These are phyloP conservation scores for Nemotelus pantherinus DNA, from an alignment of 2,888 invertebrate species.

Conservation along the genomic window DNA sequence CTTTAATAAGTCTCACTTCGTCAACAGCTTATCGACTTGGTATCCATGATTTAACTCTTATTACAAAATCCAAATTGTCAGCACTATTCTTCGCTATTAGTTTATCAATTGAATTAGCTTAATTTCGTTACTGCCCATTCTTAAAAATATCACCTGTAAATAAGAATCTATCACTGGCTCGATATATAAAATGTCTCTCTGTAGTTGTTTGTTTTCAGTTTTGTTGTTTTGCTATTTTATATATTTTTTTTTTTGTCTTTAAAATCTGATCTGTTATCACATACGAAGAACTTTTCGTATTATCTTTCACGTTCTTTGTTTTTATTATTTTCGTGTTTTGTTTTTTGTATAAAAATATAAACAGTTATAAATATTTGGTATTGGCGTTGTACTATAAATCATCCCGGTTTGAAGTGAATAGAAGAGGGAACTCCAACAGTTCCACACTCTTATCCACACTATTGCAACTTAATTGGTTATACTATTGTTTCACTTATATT, in stretches of 20 bases:
- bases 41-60: slow-evolving; percentile 16
- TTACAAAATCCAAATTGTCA: slow-evolving; percentile 14
- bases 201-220: slow-evolving; percentile 49
- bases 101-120: no score
- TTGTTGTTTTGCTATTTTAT: slow-evolving; percentile 51
- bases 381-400: slow-evolving; percentile 66
- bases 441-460: slow-evolving; percentile 55
- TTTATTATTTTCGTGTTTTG: slow-evolving; percentile 24
- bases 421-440: slow-evolving; percentile 41
- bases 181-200: slow-evolving; percentile 44
- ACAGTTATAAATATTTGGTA: slow-evolving; percentile 57
- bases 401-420: slow-evolving; percentile 62
- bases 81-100: slow-evolving; percentile 4
- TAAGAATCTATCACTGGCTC: slow-evolving; percentile 39
- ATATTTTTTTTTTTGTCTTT: slow-evolving; percentile 42
- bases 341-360: slow-evolving; percentile 64
- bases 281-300: slow-evolving; percentile 45
- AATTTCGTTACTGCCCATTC: not conserved
- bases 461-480: slow-evolving; percentile 65
- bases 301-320: slow-evolving; percentile 34
- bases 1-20: slow-evolving; percentile 33
- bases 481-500: slow-evolving; percentile 47
- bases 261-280: slow-evolving; percentile 38
- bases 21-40: slow-evolving; percentile 24
- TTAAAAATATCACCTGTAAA: slow-evolving; percentile 44